Conservation (phyloP, 37 sponge, comb jelly and placozoan genomes). For the Spongia lamella region DNA sequence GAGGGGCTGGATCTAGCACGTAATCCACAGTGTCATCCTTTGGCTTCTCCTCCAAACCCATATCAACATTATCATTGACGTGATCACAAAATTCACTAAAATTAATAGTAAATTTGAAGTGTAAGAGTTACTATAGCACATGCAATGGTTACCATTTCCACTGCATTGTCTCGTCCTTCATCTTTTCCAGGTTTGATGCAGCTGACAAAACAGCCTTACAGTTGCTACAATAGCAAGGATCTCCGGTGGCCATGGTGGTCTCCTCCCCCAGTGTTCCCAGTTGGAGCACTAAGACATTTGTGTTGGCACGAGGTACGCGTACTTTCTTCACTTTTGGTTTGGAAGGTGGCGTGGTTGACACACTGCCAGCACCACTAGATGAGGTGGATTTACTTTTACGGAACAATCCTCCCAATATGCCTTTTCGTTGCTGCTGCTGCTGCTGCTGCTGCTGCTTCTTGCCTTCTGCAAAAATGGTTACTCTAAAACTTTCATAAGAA, state of each 20-base stretch:
- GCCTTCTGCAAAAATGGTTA: too few relatives aligned
- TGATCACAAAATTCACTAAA: conserved; percentile 89
- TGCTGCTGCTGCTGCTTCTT: conserved; percentile 10
- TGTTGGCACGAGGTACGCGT: conserved; percentile 53
- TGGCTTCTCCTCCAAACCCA: conserved; percentile 44
- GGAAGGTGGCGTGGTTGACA: too few relatives aligned
- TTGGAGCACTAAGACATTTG: conserved; percentile 72
- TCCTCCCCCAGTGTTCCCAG: conserved; percentile 70
- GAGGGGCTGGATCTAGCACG: conserved; percentile 67
- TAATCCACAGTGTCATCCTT: conserved; percentile 49
- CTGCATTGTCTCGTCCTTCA: conserved; percentile 14
- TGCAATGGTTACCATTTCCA: conserved; percentile 76
- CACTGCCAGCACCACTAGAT: too few relatives aligned
- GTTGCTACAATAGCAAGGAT: conserved; percentile 47
- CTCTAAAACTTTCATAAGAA: too few relatives aligned
- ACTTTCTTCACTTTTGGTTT: conserved; percentile 59
- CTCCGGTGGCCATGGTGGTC: conserved; percentile 19
- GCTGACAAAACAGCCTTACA: conserved; percentile 74
- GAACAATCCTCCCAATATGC: too few relatives aligned
- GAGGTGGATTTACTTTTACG: too few relatives aligned
- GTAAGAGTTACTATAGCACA: neutral
- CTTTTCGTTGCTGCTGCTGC: conserved; percentile 26
- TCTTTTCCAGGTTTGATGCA: conserved; percentile 54
- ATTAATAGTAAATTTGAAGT: neutral
- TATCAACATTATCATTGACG: conserved; percentile 58